Evolutionary conservation across 37 sponge, comb jelly and placozoan genomes (phyloP), one percentile per base, ranked within the genome.

Genomic region (Agelas oroides): DNA sequence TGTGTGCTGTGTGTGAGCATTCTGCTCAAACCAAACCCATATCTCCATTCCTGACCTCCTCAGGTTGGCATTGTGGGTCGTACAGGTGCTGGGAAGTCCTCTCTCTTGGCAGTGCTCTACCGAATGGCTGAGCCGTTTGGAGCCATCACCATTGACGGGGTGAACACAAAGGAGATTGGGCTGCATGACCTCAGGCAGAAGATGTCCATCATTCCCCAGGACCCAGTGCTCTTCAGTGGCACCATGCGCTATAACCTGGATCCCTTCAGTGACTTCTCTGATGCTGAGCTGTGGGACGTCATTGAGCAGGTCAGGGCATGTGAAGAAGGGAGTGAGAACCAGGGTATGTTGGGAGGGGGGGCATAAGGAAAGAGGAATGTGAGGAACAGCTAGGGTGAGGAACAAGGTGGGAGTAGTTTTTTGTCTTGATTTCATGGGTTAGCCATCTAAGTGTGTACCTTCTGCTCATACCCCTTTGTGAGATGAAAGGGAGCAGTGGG

Each of bases 61-160:
- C 59, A 94, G 95, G 69, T 94, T 76, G 97, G 97, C 27, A 89
- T 97, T 72, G 93, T 97, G 1, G 97, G 97, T 38, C 78, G 97
- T 1, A 97, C 97, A 57, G 97, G 97, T 33, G 97, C 97, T 63
- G 97, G 97, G 33, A 97, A 97, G 73, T 94, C 95, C 28, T 97
- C 97, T 0, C 76, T 97, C 21, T 71, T 89, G 53, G 70, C 92
- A 25, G 88, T 94, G 19, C 84, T 97, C 59, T 97, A 92, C 84
- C 24, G 97, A 77, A 68, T 97, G 63, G 97, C 92, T 25, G 95
- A 94, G 76, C 94, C 97, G 2, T 79, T 65, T 52, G 97, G 97
- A 53, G 58, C 36, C 55, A 59, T 97, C 52, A 76, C 77, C 23
- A 85, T 97, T 54, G 97, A 97, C 79, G 95, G 93, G 19, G 74